These are phyloP conservation scores for Drosophila pseudotakahashii DNA, from an alignment of 2,888 invertebrate genomes.

Conservation along the genomic window DNA sequence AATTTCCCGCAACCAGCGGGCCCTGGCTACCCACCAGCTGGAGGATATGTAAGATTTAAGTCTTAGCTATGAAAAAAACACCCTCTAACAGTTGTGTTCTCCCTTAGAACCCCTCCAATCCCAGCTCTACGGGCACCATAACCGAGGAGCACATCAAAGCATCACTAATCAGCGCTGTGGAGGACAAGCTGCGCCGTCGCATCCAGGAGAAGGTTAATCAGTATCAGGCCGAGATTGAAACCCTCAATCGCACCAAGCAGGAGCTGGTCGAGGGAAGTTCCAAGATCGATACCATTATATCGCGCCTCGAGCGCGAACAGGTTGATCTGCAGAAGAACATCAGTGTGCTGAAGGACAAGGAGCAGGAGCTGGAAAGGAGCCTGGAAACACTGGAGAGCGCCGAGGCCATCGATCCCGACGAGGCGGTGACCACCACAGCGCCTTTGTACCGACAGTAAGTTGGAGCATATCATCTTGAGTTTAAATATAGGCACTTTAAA, in stretches of 20 bases:
- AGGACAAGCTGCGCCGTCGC: conserved; percentile 95
- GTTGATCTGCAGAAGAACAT: conserved; percentile 93
- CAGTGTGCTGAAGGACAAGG: conserved; percentile 92
- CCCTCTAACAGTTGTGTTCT: not conserved
- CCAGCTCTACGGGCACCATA: conserved; percentile 90
- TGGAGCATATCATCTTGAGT: not conserved
- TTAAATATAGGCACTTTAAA: no score
- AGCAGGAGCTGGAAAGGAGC: conserved; percentile 92
- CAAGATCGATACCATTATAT: conserved; percentile 91
- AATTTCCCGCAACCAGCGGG: conserved; percentile 81
- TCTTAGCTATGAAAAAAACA: no score
- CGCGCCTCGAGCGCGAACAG: conserved; percentile 90
- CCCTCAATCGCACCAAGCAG: conserved; percentile 92
- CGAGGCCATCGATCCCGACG: conserved; percentile 95
- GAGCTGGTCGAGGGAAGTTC: conserved; percentile 93
- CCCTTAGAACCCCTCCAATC: conserved; percentile 81
- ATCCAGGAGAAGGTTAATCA: conserved; percentile 96
- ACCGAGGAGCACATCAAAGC: conserved; percentile 97
- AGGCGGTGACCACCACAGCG: conserved; percentile 97
- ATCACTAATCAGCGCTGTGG: conserved; percentile 96
- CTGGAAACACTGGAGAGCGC: conserved; percentile 91
- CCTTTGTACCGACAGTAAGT: conserved; percentile 96
- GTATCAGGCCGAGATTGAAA: conserved; percentile 95
- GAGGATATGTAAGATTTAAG: conserved; percentile 72
- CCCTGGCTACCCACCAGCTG: conserved; percentile 67